phyloP scores from a whole-genome alignment of 2,113 vertebrate species.

The Laticauda laticaudata region DNA sequence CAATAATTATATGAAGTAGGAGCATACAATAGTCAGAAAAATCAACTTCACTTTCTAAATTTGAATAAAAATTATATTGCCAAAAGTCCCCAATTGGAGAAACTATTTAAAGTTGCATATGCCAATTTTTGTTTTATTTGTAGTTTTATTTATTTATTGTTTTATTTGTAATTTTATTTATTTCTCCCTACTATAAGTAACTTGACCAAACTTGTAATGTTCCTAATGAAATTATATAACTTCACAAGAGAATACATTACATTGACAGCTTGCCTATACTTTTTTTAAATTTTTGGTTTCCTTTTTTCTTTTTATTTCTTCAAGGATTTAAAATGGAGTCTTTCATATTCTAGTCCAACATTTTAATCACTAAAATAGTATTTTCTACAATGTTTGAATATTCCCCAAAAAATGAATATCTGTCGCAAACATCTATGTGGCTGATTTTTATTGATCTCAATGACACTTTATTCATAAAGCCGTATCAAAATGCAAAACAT shows the following conservation, averaged over 20 bases:
- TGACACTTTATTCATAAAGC: not conserved
- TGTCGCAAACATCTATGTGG: not conserved
- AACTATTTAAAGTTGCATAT: not conserved
- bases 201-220: not conserved
- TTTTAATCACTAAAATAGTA: not conserved
- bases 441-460: not conserved
- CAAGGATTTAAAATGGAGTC: not conserved
- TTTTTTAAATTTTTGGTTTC: not conserved
- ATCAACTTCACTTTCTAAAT: not conserved
- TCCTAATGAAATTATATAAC: not conserved
- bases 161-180: not conserved
- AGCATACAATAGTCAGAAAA: not conserved
- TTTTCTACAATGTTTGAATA: not conserved
- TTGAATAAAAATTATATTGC: not conserved
- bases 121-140: not conserved
- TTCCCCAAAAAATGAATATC: not conserved
- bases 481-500: not conserved
- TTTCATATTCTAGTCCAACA: not conserved
- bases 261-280: not conserved
- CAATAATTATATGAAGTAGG: not conserved
- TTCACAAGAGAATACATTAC: not conserved
- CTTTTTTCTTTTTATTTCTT: not conserved
- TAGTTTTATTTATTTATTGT: not conserved
- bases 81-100: not conserved
- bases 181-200: not conserved